Evolutionary conservation across 2,113 vertebrate species (phyloP), one percentile per base, ranked within the genome.

Genomic region (Oceanites oceanicus): DNA sequence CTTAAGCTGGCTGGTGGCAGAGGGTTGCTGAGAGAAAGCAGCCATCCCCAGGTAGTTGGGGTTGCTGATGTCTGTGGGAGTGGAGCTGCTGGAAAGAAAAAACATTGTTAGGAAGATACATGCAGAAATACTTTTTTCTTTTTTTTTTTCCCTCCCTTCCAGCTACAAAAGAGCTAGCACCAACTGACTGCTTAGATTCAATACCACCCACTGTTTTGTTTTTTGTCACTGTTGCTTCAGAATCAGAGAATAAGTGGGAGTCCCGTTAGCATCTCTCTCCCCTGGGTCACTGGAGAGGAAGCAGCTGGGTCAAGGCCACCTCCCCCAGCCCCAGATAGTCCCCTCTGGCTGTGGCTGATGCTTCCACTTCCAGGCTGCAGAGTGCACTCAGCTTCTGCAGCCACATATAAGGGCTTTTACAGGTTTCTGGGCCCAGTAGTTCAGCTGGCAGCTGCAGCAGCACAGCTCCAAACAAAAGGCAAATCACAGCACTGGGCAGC

Each of bases 31-130:
- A 70, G 97, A 95, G 5, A 98, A 96, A 84, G 88, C 22, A 58
- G 97, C 95, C 89, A 99, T 45, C 10, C 98, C 98, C 96, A 99
- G 98, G 97, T 99, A 99, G 97, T 12, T 99, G 73, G 99, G 98
- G 97, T 99, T 99, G 67, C 97, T 98, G 93, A 99, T 98, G 90
- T 99, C 99, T 52, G 96, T 97, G 38, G 98, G 29, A 32, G 96
- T 38, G 23, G 95, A 86, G 45, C 94, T 79, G 59, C 93, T 80
- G 15, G 96, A 85, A 4, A 73, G 29, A 80, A 96, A 86, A 53
- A 75, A 91, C 65, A 94, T 97, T 98, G 96, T 62, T 27, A 86
- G 82, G 36, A 49, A 93, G 36, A 95, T 59, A 85, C 29, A 50
- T 19, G 36, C 38, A 90, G 45, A 91, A 89, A 95, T 74, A 62